A percentile compares a stretch with the other conserved stretches of the same genome.
Evolutionary conservation across 64 coral and sea anemone genomes (phyloP).

Genomic region (Montipora cactus): DNA sequence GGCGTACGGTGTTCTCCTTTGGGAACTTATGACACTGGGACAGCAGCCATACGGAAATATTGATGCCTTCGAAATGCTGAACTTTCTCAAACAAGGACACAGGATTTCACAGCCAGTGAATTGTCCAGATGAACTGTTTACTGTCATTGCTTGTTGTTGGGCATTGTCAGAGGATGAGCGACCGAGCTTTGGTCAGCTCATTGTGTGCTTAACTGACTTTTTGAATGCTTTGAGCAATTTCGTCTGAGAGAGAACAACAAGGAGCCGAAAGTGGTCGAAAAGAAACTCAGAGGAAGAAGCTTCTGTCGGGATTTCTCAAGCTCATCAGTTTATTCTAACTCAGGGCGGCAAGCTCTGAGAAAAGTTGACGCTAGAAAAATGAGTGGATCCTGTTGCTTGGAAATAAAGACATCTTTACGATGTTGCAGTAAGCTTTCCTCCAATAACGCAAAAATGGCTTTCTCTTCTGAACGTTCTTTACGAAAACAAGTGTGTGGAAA

Average conservation of each 20-base stretch:
- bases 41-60: slow-evolving; percentile 97
- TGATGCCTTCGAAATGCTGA: slow-evolving; percentile 98
- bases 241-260: slow-evolving; percentile 46
- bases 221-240: slow-evolving; percentile 95
- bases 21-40: slow-evolving; percentile 95
- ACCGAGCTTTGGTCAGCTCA: slow-evolving; percentile 89
- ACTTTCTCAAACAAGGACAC: slow-evolving; percentile 97
- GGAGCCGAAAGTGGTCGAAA: background rate
- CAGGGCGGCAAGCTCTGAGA: background rate
- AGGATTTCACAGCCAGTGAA: slow-evolving; percentile 93
- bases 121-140: slow-evolving; percentile 98
- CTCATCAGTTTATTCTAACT: background rate
- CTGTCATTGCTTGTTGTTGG: slow-evolving; percentile 96
- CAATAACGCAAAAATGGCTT: background rate
- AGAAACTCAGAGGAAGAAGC: background rate
- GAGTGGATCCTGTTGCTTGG: too few species aligned
- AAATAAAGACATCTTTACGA: too few species aligned
- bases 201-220: slow-evolving; percentile 92
- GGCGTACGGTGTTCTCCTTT: slow-evolving; percentile 95
- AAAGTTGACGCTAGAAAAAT: too few species aligned
- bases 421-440: background rate
- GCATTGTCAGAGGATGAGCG: slow-evolving; percentile 95
- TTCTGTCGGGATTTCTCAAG: background rate
- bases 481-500: background rate
- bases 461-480: background rate